phyloP scores from a whole-genome alignment of 1,140 invertebrate genomes.

The Drosophila lowei region DNA sequence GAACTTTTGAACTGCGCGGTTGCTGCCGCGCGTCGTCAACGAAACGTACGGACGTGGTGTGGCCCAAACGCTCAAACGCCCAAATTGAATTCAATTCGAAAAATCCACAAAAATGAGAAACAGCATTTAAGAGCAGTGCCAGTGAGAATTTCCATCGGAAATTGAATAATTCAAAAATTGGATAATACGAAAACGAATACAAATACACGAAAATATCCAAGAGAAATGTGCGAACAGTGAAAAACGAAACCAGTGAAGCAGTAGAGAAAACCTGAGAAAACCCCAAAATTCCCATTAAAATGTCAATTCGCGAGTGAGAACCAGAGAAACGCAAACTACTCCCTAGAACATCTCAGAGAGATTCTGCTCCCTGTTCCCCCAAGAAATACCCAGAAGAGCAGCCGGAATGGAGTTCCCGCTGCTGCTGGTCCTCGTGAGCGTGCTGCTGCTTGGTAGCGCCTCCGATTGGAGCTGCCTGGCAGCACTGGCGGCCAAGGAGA shows the following conservation, averaged over 20 bases:
- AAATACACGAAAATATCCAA: conserved; percentile 5
- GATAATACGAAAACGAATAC: conserved; percentile 6
- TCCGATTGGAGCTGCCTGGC: conserved; percentile 9
- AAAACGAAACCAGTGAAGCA: conserved; percentile 21
- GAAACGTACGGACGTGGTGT: conserved; percentile 59
- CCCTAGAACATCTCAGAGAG: too few relatives aligned
- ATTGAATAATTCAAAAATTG: conserved; percentile 18
- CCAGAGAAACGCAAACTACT: conserved; percentile 23
- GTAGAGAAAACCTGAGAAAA: conserved; percentile 5
- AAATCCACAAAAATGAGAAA: conserved; percentile 32
- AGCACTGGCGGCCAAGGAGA: conserved; percentile 48
- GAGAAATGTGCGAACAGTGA: conserved; percentile 48
- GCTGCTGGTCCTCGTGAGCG: conserved; percentile 14
- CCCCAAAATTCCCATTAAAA: conserved; percentile 37
- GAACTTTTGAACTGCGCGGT: too few relatives aligned
- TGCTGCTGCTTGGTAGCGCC: conserved; percentile 8
- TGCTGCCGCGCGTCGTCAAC: too few relatives aligned
- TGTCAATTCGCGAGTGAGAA: conserved; percentile 61
- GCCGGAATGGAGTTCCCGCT: conserved; percentile 17
- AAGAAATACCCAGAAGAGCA: too few relatives aligned
- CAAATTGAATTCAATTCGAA: conserved; percentile 18
- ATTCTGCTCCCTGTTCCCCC: too few relatives aligned
- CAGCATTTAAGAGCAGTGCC: conserved; percentile 2
- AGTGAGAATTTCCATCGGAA: conserved; percentile 41
- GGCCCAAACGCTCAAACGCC: conserved; percentile 22